These are phyloP conservation scores for Ascaphus truei DNA, from an alignment of 2,113 vertebrate species.

Conservation along the genomic window DNA sequence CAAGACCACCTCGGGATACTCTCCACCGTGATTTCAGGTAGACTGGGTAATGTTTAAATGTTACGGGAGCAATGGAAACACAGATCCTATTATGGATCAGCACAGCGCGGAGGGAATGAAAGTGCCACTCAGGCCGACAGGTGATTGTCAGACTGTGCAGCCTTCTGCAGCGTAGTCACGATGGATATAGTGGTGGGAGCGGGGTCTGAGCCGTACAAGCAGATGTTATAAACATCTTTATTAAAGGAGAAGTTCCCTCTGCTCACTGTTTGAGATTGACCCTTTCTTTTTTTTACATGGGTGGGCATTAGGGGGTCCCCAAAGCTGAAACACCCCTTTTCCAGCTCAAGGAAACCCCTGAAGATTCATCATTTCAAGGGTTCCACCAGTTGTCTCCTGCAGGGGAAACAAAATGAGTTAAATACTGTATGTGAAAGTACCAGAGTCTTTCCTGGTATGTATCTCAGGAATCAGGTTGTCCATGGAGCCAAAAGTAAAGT, in stretches of 20 bases:
- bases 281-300: neutral
- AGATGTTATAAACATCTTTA: neutral
- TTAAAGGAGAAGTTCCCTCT: neutral
- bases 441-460: no score
- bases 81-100: neutral
- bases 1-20: neutral
- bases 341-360: no score
- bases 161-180: neutral
- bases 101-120: slow-evolving; percentile 12
- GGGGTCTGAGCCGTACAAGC: neutral
- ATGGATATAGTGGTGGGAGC: neutral
- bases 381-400: no score
- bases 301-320: no score
- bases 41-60: neutral
- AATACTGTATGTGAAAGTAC: no score
- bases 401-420: no score
- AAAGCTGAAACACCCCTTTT: no score
- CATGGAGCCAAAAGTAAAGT: no score
- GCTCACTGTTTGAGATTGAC: neutral
- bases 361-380: no score
- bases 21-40: neutral
- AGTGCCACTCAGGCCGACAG: slow-evolving; percentile 23
- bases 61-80: slow-evolving; percentile 1
- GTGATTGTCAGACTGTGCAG: neutral
- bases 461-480: no score